phyloP scores from a whole-genome alignment of 2,113 vertebrate genomes.

The Motacilla tschutschensis region DNA sequence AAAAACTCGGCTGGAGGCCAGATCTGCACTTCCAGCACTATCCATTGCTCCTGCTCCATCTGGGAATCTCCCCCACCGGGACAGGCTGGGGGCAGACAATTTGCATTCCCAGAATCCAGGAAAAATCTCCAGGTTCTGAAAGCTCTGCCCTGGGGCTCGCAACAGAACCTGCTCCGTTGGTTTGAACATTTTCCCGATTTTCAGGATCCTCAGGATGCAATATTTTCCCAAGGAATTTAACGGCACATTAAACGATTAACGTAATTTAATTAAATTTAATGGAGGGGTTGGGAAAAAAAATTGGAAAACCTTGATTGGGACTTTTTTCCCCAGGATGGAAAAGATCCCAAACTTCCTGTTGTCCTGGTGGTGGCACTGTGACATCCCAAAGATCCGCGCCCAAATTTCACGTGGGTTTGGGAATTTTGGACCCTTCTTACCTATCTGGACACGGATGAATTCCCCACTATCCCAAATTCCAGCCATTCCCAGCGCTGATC shows the following conservation, averaged over 20 bases:
- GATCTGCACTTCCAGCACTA: background rate
- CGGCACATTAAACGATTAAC: accelerated
- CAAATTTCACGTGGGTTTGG: accelerated
- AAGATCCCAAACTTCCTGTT: background rate
- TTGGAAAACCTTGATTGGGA: background rate
- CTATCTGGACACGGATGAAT: accelerated
- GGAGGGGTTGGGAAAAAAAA: background rate
- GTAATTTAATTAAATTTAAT: accelerated
- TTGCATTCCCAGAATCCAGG: background rate
- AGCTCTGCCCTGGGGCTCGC: background rate
- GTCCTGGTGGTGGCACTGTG: background rate
- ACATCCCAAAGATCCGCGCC: background rate
- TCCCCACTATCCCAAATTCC: accelerated
- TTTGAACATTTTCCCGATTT: background rate
- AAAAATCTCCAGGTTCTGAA: background rate
- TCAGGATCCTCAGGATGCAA: background rate
- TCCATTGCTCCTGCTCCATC: background rate
- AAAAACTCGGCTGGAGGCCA: accelerated
- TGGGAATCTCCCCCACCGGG: background rate
- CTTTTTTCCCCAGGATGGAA: background rate
- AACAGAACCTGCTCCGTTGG: background rate
- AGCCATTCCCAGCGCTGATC: background rate
- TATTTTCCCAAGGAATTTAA: background rate
- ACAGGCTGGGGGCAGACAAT: background rate
- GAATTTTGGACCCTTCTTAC: background rate